phyloP scores from a whole-genome alignment of 2,113 vertebrate genomes.

The Eretmochelys imbricata region DNA sequence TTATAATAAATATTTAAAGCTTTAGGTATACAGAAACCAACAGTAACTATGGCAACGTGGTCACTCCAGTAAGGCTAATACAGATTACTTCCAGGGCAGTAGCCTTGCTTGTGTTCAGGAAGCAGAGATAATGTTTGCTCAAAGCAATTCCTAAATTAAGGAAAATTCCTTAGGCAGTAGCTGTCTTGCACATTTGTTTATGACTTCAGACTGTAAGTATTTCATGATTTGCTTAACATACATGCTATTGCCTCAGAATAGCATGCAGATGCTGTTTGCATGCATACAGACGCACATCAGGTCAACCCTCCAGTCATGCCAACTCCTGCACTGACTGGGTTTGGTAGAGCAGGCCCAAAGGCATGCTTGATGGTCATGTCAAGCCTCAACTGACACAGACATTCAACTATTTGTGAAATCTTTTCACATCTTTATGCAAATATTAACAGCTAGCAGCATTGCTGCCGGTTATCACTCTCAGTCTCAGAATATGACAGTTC shows the following conservation, averaged over 20 bases:
- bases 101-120: slow-evolving; percentile 78
- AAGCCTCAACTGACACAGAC: fast-evolving
- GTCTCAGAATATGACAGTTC: not conserved
- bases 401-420: not conserved
- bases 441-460: not conserved
- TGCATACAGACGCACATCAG: not conserved
- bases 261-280: not conserved
- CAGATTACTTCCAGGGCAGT: slow-evolving; percentile 82
- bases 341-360: not conserved
- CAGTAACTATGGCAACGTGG: slow-evolving; percentile 83
- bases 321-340: fast-evolving
- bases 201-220: slow-evolving; percentile 25
- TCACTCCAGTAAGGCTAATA: slow-evolving; percentile 77
- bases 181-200: slow-evolving; percentile 51
- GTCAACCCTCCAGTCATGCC: not conserved
- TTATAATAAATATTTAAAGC: slow-evolving; percentile 73
- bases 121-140: slow-evolving; percentile 79
- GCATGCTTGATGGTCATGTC: not conserved
- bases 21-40: slow-evolving; percentile 70
- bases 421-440: fast-evolving
- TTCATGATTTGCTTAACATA: not conserved
- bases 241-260: not conserved
- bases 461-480: fast-evolving
- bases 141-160: slow-evolving; percentile 73
- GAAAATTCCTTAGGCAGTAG: slow-evolving; percentile 44